These are phyloP conservation scores for Ceratosolen solmsi DNA, from an alignment of 1,140 invertebrate species.

Conservation along the genomic window DNA sequence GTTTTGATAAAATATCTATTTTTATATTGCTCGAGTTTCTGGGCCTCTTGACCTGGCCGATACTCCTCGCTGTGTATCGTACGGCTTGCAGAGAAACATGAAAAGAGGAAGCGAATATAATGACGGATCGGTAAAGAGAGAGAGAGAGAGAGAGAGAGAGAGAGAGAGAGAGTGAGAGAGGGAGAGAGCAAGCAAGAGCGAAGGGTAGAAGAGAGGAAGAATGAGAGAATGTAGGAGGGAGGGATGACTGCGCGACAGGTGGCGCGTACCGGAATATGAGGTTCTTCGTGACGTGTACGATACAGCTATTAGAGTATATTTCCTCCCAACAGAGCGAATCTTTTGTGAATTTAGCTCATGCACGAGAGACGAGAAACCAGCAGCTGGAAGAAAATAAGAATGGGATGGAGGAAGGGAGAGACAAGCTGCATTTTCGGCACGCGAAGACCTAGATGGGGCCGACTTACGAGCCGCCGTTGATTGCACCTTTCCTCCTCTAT, in stretches of 20 bases:
- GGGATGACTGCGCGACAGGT: not conserved
- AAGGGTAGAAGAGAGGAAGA: not conserved
- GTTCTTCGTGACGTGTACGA: not conserved
- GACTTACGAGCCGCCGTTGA: not conserved
- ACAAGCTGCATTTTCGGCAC: too few species aligned
- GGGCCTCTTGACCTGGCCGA: not conserved
- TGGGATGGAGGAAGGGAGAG: not conserved
- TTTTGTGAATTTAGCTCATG: not conserved
- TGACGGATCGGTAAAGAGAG: not conserved
- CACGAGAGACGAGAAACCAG: not conserved
- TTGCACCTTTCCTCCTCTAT: not conserved
- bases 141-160: not conserved
- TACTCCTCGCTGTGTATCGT: not conserved
- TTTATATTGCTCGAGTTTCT: not conserved
- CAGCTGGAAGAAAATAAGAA: not conserved
- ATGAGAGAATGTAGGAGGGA: not conserved
- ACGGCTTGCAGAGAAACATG: not conserved
- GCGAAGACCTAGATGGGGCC: not conserved
- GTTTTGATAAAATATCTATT: slow-evolving; percentile 24
- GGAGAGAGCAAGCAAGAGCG: not conserved
- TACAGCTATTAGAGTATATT: not conserved
- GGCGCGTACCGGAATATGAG: not conserved
- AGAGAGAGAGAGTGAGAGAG: not conserved
- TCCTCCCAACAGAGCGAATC: not conserved
- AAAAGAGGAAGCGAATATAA: not conserved